Base-by-base conservation (phyloP, 2,888 invertebrate genomes). In the Oegoconia quadripuncta region DNA sequence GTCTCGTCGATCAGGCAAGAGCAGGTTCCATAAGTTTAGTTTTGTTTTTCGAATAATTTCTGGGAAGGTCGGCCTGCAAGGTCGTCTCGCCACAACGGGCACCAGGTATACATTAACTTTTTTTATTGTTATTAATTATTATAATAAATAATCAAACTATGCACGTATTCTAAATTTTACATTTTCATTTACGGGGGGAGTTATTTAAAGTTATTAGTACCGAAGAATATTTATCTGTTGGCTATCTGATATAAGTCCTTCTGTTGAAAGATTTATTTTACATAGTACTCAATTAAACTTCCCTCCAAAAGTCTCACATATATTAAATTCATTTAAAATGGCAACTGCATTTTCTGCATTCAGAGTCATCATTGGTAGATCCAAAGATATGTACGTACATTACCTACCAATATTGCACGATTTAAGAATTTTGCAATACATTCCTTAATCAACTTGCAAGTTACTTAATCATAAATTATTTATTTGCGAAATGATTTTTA, bases 21-120 rank as follows among this genome's bases (percentile, higher is more conserved):
- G 51, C 50, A 53, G 56, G 53, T 59, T 57, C 45, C 44, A 41
- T 53, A 49, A 51, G 69, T 73, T 78, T 74, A 54, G 69, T 75
- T 74, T 77, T 72, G 66, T 76, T 78, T 68, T 65, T 59, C 59
- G 58, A 61, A 54, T 62, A 62, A 59, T 48, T 79, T 79, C 74
- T 69, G 65, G 65, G 78, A 83, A 83, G 82, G 82, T 74, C 75
- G 72, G 48, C 39, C 43, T 41, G 49, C 80, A 83, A 84, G 82
- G 81, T 74, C 79, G 72, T 56, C 57, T 41, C 51, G 49, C 55
- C 54, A 57, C 64, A 63, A 58, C 57, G 54, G 49, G 29, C 28
- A 31, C 27, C 4, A 30, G 37, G 43, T 42, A 6, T 20, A 8
- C 20, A 8, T 20, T 20, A 20, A 20, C 20, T 20, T 20, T 20